Conservation (phyloP, 2,113 vertebrate species). For the Terrapene triunguis region DNA sequence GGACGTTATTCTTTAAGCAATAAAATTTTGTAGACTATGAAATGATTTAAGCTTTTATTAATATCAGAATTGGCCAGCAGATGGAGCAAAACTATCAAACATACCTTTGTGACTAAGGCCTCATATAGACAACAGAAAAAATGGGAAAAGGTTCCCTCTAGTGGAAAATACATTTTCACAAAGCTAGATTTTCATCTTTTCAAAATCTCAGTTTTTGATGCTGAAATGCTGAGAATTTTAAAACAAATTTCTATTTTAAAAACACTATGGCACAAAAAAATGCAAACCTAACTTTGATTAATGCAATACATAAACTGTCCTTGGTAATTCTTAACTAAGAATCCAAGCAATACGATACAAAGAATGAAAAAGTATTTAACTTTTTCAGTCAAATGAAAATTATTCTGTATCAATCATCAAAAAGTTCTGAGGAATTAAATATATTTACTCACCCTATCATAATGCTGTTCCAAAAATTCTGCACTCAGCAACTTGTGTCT, state of each 20-base stretch:
- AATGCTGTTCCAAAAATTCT: conserved; percentile 91
- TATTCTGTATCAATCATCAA: background rate
- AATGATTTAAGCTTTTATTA: background rate
- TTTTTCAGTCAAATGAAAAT: background rate
- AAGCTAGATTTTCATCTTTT: background rate
- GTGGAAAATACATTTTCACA: background rate
- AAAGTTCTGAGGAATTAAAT: background rate
- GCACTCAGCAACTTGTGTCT: conserved; percentile 90
- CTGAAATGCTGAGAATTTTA: background rate
- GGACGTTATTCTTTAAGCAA: background rate
- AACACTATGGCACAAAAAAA: background rate
- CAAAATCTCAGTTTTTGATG: background rate
- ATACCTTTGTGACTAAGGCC: accelerated
- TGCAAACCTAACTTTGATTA: background rate
- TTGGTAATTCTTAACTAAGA: background rate
- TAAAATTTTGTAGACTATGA: background rate
- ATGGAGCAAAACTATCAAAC: accelerated
- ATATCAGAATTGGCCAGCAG: background rate
- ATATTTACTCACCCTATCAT: conserved; percentile 85
- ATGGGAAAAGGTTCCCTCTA: conserved; percentile 49
- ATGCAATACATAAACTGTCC: background rate
- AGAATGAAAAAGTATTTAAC: background rate
- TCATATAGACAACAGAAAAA: background rate
- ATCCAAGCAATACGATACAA: background rate
- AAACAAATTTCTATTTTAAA: background rate